Evolutionary conservation across 2,888 invertebrate species (phyloP).

Genomic region (Agonopterix alstromeriana): DNA sequence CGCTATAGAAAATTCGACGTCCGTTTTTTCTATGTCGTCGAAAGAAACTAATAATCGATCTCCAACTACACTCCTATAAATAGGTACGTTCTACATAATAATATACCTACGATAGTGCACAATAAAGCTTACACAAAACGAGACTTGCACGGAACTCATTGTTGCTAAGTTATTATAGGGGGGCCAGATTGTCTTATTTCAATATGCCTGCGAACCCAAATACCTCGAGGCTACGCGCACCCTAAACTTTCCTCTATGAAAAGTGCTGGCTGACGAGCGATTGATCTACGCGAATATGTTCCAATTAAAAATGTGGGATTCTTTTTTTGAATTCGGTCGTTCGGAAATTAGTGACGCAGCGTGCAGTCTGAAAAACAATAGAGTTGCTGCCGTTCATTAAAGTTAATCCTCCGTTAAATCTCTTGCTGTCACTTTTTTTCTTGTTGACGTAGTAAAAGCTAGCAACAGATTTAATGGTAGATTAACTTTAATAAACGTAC

Average conservation of each 20-base stretch:
- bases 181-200: constrained; percentile 58
- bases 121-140: background rate
- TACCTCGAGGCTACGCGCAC: constrained; percentile 55
- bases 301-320: constrained; percentile 56
- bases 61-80: no score
- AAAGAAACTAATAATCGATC: no score
- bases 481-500: no score
- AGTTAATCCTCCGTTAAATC: no score
- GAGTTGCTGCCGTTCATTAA: no score
- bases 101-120: no score
- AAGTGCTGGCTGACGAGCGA: constrained; percentile 35
- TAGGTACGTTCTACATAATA: background rate
- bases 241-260: constrained; percentile 33
- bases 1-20: no score
- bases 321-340: constrained; percentile 31
- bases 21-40: no score
- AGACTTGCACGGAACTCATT: constrained; percentile 19
- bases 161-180: constrained; percentile 45
- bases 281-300: constrained; percentile 62
- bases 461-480: no score
- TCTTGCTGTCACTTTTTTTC: no score
- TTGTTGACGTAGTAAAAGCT: no score
- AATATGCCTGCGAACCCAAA: constrained; percentile 61
- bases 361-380: constrained; percentile 7
- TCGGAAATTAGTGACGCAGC: constrained; percentile 35